These are phyloP conservation scores for Osmoderma eremita DNA, from an alignment of 2,888 invertebrate genomes.

Conservation along the genomic window DNA sequence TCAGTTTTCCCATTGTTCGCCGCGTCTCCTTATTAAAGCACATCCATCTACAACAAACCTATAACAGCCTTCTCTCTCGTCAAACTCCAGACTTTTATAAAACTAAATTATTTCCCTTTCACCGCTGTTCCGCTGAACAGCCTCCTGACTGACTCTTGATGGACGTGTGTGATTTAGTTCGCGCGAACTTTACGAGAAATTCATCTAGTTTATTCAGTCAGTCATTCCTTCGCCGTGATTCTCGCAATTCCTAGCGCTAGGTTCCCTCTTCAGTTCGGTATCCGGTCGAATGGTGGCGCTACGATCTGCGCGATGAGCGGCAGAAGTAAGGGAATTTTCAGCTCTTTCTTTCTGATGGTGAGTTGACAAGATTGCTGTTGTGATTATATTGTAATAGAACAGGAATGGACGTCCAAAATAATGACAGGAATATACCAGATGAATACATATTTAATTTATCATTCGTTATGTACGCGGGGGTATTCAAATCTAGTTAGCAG, in stretches of 20 bases:
- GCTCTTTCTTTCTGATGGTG: too few relatives aligned
- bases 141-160: conserved; percentile 39
- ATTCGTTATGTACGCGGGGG: too few relatives aligned
- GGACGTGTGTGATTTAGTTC: conserved; percentile 44
- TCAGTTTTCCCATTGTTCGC: conserved; percentile 53
- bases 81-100: conserved; percentile 53
- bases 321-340: too few relatives aligned
- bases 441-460: too few relatives aligned
- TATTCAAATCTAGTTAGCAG: too few relatives aligned
- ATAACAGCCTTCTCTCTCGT: conserved; percentile 39
- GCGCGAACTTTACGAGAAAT: conserved; percentile 42
- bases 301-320: too few relatives aligned
- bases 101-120: conserved; percentile 55
- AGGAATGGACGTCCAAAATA: too few relatives aligned
- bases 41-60: conserved; percentile 28
- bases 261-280: conserved; percentile 15
- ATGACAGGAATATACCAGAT: too few relatives aligned
- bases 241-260: conserved; percentile 6
- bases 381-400: too few relatives aligned
- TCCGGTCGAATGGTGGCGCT: conserved; percentile 1
- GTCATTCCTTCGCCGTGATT: conserved; percentile 28
- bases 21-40: conserved; percentile 56
- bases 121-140: conserved; percentile 8
- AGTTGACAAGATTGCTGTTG: too few relatives aligned
- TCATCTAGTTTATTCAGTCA: conserved; percentile 38